phyloP scores from a whole-genome alignment of 92 coral and sea anemone genomes.

The Palythoa heliodiscus region DNA sequence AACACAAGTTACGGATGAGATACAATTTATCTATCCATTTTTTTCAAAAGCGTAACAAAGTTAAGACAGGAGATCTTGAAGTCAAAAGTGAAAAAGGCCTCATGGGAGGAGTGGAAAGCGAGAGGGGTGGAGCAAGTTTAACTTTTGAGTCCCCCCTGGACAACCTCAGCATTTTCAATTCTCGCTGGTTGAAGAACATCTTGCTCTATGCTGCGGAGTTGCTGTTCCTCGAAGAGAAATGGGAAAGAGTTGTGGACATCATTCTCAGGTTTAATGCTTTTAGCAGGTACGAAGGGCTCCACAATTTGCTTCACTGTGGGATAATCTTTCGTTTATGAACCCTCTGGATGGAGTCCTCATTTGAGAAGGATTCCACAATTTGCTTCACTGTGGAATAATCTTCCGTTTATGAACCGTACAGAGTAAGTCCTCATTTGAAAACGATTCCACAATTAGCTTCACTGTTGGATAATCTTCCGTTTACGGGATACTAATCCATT shows the following conservation, averaged over 20 bases:
- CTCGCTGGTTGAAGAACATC: constrained; percentile 89
- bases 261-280: constrained; percentile 86
- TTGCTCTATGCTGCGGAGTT: constrained; percentile 79
- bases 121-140: constrained; percentile 93
- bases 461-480: too few relatives aligned
- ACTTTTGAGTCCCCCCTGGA: constrained; percentile 88
- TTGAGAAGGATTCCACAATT: background rate
- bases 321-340: too few relatives aligned
- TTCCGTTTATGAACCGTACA: too few relatives aligned
- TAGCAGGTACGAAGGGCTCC: constrained; percentile 57
- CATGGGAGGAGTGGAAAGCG: constrained; percentile 91
- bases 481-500: too few relatives aligned
- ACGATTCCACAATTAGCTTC: background rate
- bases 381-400: too few relatives aligned
- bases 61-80: constrained; percentile 78
- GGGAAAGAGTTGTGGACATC: constrained; percentile 89
- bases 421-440: too few relatives aligned
- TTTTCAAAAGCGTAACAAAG: constrained; percentile 62
- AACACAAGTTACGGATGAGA: too few relatives aligned
- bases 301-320: too few relatives aligned
- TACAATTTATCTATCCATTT: background rate
- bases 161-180: constrained; percentile 68
- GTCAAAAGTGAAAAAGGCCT: constrained; percentile 66
- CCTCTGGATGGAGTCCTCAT: background rate
- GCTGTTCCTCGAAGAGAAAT: constrained; percentile 87